Evolutionary conservation across 2,888 invertebrate genomes (phyloP).

Genomic region (Limenitis camilla): DNA sequence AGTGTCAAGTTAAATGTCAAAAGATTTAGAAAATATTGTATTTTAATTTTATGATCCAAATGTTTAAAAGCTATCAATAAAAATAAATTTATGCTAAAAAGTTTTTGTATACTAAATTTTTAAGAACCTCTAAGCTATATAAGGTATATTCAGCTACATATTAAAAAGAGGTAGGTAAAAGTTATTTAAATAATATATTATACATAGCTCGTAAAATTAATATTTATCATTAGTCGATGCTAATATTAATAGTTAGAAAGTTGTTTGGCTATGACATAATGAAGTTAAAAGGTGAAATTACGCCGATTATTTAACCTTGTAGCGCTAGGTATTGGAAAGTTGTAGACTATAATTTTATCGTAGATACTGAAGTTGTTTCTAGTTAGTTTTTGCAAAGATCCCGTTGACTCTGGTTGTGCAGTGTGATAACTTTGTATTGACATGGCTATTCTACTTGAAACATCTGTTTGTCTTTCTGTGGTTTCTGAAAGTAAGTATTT

Average conservation of each 20-base stretch:
- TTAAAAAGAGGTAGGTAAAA: background rate
- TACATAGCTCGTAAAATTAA: background rate
- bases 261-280: constrained; percentile 51
- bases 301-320: constrained; percentile 45
- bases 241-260: constrained; percentile 46
- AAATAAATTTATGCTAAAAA: no score
- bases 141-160: background rate
- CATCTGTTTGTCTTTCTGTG: constrained; percentile 41
- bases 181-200: background rate
- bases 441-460: constrained; percentile 38
- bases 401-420: constrained; percentile 19
- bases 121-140: no score
- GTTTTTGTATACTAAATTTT: no score
- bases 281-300: constrained; percentile 64
- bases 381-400: constrained; percentile 33
- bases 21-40: no score
- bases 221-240: constrained; percentile 18
- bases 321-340: constrained; percentile 33
- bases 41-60: no score
- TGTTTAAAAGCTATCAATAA: no score
- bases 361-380: constrained; percentile 15
- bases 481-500: constrained; percentile 9
- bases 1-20: no score
- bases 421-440: constrained; percentile 22
- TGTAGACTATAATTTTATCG: constrained; percentile 22